These are phyloP conservation scores for Ictalurus punctatus DNA, from an alignment of 2,113 vertebrate species.

Conservation along the genomic window DNA sequence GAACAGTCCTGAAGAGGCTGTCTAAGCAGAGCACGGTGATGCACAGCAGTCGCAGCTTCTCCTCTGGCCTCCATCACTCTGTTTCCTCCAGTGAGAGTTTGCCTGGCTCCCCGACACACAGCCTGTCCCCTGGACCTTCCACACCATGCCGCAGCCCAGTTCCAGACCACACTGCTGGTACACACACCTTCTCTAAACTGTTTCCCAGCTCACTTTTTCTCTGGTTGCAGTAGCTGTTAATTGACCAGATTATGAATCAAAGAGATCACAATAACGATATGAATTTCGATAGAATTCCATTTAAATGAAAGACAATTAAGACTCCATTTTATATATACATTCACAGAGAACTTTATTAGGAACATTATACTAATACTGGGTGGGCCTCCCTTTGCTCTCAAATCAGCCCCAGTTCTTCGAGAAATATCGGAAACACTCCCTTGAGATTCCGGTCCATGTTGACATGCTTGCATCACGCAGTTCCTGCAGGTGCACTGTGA, in stretches of 20 bases:
- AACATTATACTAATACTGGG: neutral
- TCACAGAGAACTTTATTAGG: neutral
- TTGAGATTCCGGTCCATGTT: no score
- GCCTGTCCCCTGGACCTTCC: conserved; percentile 86
- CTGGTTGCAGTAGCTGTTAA: neutral
- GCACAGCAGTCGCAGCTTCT: conserved; percentile 93
- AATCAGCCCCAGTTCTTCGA: no score
- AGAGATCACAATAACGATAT: neutral
- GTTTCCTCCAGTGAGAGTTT: conserved; percentile 95
- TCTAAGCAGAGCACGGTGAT: conserved; percentile 88
- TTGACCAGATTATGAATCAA: neutral
- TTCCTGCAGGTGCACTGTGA: no score
- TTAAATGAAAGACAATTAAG: neutral
- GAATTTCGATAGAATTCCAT: neutral
- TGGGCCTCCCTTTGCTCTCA: no score
- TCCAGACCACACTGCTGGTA: conserved; percentile 77
- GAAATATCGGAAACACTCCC: no score
- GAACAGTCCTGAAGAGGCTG: conserved; percentile 89
- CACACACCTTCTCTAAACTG: neutral
- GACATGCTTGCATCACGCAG: no score
- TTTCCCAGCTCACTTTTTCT: neutral
- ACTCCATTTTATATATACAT: neutral
- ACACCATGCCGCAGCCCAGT: conserved; percentile 86
- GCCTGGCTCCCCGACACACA: conserved; percentile 94
- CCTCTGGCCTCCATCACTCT: conserved; percentile 91